Conservation (phyloP, 1,140 invertebrate species). For the Probaryconus sp. region DNA sequence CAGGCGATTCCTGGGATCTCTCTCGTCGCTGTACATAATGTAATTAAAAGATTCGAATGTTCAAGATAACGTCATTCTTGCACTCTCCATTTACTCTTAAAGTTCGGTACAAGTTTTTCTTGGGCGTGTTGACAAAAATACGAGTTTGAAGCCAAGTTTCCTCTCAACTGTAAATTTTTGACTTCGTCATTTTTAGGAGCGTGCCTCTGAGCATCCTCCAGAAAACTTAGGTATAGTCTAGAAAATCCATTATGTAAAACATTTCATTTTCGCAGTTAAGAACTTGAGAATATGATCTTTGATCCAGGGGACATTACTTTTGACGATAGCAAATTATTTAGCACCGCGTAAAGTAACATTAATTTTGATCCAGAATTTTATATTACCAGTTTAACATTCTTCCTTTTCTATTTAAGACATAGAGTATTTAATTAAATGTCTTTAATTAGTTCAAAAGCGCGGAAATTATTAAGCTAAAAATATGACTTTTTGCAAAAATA, state of each 20-base stretch:
- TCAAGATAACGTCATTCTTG: slow-evolving; percentile 58
- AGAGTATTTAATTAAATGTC: no score
- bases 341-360: slow-evolving; percentile 1
- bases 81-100: slow-evolving; percentile 7
- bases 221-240: slow-evolving; percentile 2
- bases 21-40: slow-evolving; percentile 57
- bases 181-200: not conserved
- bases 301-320: slow-evolving; percentile 1
- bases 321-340: not conserved
- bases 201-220: not conserved
- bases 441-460: no score
- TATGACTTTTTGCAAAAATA: no score
- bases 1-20: slow-evolving; percentile 15
- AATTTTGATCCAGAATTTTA: not conserved
- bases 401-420: not conserved
- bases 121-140: slow-evolving; percentile 7
- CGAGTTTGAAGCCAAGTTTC: not conserved
- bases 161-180: not conserved
- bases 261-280: no score
- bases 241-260: no score
- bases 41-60: slow-evolving; percentile 66
- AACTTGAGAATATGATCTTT: slow-evolving; percentile 6
- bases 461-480: no score
- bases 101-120: slow-evolving; percentile 1
- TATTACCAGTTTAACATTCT: not conserved